Conservation (phyloP, 2,113 vertebrate species). For the Thinocorus orbignyianus region DNA sequence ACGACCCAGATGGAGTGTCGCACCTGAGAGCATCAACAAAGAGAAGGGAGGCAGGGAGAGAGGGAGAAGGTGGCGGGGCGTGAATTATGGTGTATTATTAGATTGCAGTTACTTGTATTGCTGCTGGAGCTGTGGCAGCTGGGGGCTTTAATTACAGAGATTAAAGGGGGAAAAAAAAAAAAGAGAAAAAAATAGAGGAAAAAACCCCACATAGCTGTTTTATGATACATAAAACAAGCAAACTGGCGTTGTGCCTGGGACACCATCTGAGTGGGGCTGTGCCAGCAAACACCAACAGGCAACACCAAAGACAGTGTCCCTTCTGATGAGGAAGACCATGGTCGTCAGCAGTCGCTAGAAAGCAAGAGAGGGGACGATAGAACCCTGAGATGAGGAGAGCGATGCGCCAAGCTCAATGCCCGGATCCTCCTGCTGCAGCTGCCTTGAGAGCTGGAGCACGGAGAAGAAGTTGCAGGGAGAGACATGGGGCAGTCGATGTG, state of each 20-base stretch:
- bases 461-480: not conserved
- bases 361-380: not conserved
- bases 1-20: not conserved
- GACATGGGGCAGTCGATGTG: rapidly evolving
- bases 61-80: not conserved
- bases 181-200: no score
- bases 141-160: not conserved
- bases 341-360: not conserved
- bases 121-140: not conserved
- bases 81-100: not conserved
- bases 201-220: not conserved
- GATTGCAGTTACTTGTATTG: not conserved
- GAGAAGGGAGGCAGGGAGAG: not conserved
- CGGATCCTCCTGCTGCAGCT: not conserved
- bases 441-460: rapidly evolving
- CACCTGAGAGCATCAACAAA: conserved; percentile 27
- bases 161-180: not conserved
- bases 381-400: not conserved
- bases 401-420: not conserved
- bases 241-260: not conserved
- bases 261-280: not conserved
- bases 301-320: not conserved
- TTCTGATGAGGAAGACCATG: not conserved
- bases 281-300: not conserved
- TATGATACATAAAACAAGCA: not conserved